A percentile compares a stretch with the other conserved stretches of the same genome.
These are phyloP conservation scores for Tolypeutes matacus DNA, from an alignment of 2,797 vertebrate species.

Conservation along the genomic window DNA sequence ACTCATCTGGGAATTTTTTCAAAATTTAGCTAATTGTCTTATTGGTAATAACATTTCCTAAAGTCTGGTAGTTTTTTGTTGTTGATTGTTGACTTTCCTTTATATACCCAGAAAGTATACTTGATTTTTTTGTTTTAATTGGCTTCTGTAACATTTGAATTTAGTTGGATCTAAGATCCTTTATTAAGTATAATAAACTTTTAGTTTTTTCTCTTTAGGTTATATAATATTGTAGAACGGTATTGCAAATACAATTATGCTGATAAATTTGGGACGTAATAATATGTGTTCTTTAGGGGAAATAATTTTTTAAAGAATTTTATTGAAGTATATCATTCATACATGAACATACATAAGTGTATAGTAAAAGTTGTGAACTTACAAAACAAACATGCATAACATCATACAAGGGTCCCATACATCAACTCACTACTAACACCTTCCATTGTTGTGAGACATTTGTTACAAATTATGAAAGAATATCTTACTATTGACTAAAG, in stretches of 20 bases:
- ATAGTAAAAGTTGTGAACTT: no score
- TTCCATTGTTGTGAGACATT: no score
- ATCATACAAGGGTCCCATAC: no score
- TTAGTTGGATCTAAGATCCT: conserved; percentile 61
- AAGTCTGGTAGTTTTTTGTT: conserved; percentile 1
- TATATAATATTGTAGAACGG: conserved; percentile 47
- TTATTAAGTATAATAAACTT: conserved; percentile 59
- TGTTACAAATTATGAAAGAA: no score
- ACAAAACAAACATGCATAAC: no score
- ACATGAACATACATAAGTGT: no score
- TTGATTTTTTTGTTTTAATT: conserved; percentile 74
- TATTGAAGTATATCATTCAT: no score
- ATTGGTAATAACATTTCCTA: conserved; percentile 65
- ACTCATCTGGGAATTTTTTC: conserved; percentile 75
- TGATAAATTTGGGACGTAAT: conserved; percentile 54
- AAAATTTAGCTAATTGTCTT: conserved; percentile 74
- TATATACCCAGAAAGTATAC: conserved; percentile 34
- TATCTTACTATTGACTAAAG: no score
- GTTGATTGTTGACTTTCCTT: not conserved
- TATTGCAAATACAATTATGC: conserved; percentile 29
- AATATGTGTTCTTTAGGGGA: conserved; percentile 9
- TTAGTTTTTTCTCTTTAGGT: conserved; percentile 52
- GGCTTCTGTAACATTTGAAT: conserved; percentile 60
- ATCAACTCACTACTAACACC: no score
- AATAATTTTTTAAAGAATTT: not conserved